Evolutionary conservation across 2,888 invertebrate species (phyloP), one percentile per base, ranked within the genome.

Genomic region (Laothoe populi): DNA sequence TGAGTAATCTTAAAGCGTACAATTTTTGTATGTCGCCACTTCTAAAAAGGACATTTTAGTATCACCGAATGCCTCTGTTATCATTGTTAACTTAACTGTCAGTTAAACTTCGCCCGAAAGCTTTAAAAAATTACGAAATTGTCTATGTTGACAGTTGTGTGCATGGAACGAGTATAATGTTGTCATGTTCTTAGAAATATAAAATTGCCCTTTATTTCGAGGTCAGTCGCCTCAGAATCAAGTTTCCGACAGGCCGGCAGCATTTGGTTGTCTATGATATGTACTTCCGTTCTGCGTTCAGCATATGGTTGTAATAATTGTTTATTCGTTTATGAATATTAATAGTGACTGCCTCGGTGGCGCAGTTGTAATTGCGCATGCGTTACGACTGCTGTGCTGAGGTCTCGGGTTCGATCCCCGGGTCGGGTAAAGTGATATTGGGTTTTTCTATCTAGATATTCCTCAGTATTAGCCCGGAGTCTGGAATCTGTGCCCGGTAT

Each of bases 1-100:
- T 79, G 71, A 77, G 71, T 83, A 81, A 83, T 59, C 49, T 49
- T 42, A 53, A 38, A 42, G 13, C 42, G 40, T 21, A 42, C 49
- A 26, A 16, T 45, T 45, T 49, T 45, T 35, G 53, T 57, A 24
- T 57, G 60, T 60, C 63, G 59, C 57, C 62, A 53, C 53, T 60
- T 53, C 53, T 57, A 53, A 53, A 53, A 49, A 53, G 53, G 60
- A 53, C 53, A 53, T 24, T 58, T 38, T 40, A 21, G 48, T 61
- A 61, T 53, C 60, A 61, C 60, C 40, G 60, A 53, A 61, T 61
- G 60, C 60, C 60, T 42, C 40, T 44, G 53, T 53, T 61, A 70
- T 70, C 70, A 40, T 11, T 31, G 53, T 53, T 53, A 70, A 68
- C 70, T 38, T 66, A 57, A 57, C 57, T 62, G 63, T 63, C 63